Conservation (phyloP, 2,113 vertebrate genomes). For the Vulpes ferrilata region DNA sequence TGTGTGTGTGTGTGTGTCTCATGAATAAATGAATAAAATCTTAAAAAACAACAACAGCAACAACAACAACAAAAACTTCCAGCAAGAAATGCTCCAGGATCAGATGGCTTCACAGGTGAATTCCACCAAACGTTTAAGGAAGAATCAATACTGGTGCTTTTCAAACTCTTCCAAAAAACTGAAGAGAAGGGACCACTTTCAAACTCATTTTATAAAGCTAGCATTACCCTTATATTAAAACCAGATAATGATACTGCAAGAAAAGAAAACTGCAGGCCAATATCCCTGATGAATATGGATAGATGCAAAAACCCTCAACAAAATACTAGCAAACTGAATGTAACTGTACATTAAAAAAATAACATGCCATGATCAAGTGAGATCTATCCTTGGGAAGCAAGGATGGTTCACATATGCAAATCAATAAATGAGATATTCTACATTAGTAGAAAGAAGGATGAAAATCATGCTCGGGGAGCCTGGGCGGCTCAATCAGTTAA, state of each 20-base stretch:
- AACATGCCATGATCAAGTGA: background rate
- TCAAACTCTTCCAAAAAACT: background rate
- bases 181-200: background rate
- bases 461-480: background rate
- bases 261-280: background rate
- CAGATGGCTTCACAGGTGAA: background rate
- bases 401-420: background rate
- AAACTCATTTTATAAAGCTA: background rate
- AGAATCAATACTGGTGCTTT: background rate
- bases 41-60: too few species aligned
- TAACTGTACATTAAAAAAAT: background rate
- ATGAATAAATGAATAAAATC: too few species aligned
- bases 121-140: background rate
- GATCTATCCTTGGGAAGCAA: background rate
- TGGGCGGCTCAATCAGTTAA: too few species aligned
- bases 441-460: background rate
- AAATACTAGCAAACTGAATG: background rate
- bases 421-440: background rate
- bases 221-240: background rate
- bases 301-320: background rate
- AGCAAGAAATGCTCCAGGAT: background rate
- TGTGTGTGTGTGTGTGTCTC: too few species aligned
- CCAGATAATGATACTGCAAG: background rate
- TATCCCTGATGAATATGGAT: background rate
- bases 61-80: background rate